phyloP scores from a whole-genome alignment of 1,140 invertebrate genomes.

The Sitophilus oryzae region DNA sequence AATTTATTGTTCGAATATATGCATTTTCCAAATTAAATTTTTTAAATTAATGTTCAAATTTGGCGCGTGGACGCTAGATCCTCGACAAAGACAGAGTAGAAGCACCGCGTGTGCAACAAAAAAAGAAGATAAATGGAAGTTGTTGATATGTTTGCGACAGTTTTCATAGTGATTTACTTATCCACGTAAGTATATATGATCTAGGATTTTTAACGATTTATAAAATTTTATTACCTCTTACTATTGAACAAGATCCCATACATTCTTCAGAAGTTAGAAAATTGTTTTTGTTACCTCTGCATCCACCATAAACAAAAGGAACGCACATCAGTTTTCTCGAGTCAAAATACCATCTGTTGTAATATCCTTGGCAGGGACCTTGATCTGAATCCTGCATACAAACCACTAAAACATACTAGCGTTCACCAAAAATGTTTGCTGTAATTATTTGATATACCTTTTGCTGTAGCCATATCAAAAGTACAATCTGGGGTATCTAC shows the following conservation, averaged over 20 bases:
- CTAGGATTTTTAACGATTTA: too few relatives aligned
- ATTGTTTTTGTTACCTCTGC: constrained; percentile 84
- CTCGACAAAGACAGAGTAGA: too few relatives aligned
- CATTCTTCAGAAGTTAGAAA: constrained; percentile 76
- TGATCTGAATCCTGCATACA: constrained; percentile 66
- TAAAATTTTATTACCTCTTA: constrained; percentile 46
- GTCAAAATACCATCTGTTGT: constrained; percentile 80
- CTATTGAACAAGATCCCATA: constrained; percentile 59
- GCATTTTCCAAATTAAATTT: too few relatives aligned
- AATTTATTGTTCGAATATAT: too few relatives aligned
- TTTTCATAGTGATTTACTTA: too few relatives aligned
- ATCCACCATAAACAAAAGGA: constrained; percentile 83
- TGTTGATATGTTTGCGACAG: too few relatives aligned
- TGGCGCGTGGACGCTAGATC: too few relatives aligned
- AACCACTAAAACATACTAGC: constrained; percentile 63
- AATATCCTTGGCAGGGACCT: constrained; percentile 78
- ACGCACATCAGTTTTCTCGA: constrained; percentile 64
- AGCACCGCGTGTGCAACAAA: too few relatives aligned
- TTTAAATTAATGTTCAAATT: too few relatives aligned
- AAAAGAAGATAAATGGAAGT: too few relatives aligned
- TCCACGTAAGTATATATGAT: too few relatives aligned
- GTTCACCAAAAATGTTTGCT: not conserved
- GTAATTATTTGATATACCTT: constrained; percentile 46
- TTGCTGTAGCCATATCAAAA: constrained; percentile 67
- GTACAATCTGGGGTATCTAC: constrained; percentile 59